Percentiles rank a stretch among this genome's conserved stretches.
Evolutionary conservation across 2,888 invertebrate species (phyloP).

Genomic region (Archips xylosteana): DNA sequence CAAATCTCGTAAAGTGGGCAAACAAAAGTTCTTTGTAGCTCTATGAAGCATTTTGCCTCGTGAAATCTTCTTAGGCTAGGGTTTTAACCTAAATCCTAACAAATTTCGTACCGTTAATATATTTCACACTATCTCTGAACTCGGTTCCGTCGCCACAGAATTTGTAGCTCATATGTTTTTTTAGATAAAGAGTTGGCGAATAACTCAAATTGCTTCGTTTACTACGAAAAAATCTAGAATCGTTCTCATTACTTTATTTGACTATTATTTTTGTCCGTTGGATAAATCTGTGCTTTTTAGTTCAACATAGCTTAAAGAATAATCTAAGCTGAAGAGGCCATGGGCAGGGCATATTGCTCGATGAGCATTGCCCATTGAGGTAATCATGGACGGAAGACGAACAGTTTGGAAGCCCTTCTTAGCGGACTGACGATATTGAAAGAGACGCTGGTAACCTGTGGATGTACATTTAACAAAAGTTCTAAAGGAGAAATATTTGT

Average conservation of each 20-base stretch:
- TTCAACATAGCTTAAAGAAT: too few species aligned
- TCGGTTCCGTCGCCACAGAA: conserved; percentile 39
- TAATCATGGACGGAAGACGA: too few species aligned
- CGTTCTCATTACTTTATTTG: background rate
- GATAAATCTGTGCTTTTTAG: too few species aligned
- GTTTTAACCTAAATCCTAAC: conserved; percentile 43
- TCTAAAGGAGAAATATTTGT: too few species aligned
- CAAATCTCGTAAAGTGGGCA: conserved; percentile 8
- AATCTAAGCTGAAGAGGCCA: too few species aligned
- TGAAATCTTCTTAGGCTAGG: conserved; percentile 13
- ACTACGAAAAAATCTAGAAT: background rate
- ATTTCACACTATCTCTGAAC: conserved; percentile 45
- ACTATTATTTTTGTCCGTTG: conserved; percentile 4
- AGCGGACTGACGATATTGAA: too few species aligned
- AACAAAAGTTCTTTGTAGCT: conserved; percentile 41
- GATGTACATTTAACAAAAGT: too few species aligned
- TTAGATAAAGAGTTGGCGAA: conserved; percentile 24
- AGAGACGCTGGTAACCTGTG: too few species aligned
- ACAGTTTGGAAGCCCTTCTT: too few species aligned
- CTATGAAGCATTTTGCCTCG: conserved; percentile 42
- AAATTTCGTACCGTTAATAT: conserved; percentile 47
- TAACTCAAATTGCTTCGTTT: conserved; percentile 26
- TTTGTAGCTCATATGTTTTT: conserved; percentile 25
- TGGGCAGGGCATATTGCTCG: too few species aligned
- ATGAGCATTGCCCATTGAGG: too few species aligned